Evolutionary conservation across 1,140 invertebrate species (phyloP), one percentile per base, ranked within the genome.

Genomic region (Caenorhabditis inopinata): DNA sequence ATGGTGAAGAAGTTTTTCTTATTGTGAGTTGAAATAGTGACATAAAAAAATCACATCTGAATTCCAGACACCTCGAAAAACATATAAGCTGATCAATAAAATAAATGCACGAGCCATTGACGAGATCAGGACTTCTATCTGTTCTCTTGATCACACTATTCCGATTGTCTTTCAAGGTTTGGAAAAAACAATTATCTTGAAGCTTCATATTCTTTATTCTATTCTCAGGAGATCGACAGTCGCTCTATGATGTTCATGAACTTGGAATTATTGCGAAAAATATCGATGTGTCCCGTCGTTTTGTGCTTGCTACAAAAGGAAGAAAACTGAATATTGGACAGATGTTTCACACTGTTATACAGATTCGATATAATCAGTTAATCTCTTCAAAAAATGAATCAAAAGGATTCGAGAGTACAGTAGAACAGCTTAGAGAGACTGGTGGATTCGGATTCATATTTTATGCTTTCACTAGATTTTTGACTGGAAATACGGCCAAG

Each of bases 261-360:
- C 11, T 68, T 2, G 58, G 58, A 68, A 68, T 68, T 32, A 68
- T 6, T 21, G 35, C 58, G 2, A 68, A 42, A 21, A 38, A 68
- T 38, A 11, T 68, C 23, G 58, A 68, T 2, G 3, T 21, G 0
- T 38, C 32, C 6, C 32, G 58, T 0, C 29, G 32, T 18, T 38
- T 68, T 5, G 16, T 25, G 38, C 9, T 68, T 2, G 12, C 58
- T 9, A 68, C 58, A 1, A 68, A 68, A 68, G 58, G 58, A 2
- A 11, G 58, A 9, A 68, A 68, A 38, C 58, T 68, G 16, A 68
- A 68, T 21, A 68, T 68, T 38, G 58, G 58, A 7, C 58, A 68
- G 12, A 68, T 68, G 25, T 68, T 68, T n/a, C 58, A 68, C n/a
- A 38, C 58, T 7, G 58, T 68, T 0, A 68, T 68, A 6, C 58